Evolutionary conservation across 2,113 vertebrate species (phyloP).

Genomic region (Erythrocercus mccallii): DNA sequence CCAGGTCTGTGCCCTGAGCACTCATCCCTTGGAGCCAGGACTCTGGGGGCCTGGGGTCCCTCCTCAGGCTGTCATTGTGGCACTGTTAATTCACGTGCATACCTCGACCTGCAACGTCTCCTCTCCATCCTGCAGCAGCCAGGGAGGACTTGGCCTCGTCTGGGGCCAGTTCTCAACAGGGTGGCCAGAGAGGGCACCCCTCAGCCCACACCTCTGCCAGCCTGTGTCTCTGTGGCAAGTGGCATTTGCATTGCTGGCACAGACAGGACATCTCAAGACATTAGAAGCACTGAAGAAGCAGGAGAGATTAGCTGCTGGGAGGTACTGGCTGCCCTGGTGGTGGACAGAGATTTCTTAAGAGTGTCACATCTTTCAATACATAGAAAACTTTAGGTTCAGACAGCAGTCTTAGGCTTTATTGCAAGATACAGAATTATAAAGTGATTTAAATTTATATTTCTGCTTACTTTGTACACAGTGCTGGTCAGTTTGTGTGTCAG

Average conservation of each 20-base stretch:
- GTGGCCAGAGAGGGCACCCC: not conserved
- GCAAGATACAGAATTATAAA: not conserved
- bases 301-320: not conserved
- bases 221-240: not conserved
- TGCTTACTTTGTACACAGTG: not conserved
- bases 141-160: not conserved
- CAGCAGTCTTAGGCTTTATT: not conserved
- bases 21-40: not conserved
- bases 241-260: not conserved
- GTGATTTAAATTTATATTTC: not conserved
- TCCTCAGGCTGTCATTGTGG: not conserved
- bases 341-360: not conserved
- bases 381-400: not conserved
- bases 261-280: not conserved
- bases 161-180: not conserved
- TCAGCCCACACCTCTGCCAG: not conserved
- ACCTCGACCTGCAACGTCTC: fast-evolving
- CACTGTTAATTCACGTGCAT: not conserved
- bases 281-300: not conserved
- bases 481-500: not conserved
- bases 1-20: not conserved
- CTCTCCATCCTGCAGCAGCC: fast-evolving
- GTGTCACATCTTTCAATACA: not conserved
- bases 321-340: not conserved
- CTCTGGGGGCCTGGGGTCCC: not conserved